phyloP scores from a whole-genome alignment of 2,797 vertebrate species.

The Malacoraja senta region DNA sequence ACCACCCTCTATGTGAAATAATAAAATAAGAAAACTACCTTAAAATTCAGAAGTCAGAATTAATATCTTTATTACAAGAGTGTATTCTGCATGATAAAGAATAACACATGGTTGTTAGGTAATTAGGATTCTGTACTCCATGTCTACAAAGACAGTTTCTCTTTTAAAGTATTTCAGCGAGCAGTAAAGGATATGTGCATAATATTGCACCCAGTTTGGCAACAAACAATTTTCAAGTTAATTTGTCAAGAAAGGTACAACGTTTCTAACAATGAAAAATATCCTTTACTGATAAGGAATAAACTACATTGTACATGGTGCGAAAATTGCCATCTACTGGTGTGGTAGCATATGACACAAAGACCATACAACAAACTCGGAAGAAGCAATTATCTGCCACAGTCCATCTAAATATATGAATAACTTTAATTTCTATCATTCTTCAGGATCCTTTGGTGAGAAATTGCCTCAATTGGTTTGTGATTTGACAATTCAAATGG shows the following conservation, averaged over 20 bases:
- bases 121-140: background rate
- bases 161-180: background rate
- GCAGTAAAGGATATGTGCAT: background rate
- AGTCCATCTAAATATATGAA: background rate
- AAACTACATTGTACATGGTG: background rate
- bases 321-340: background rate
- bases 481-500: background rate
- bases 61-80: background rate
- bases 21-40: background rate
- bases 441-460: background rate
- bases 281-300: background rate
- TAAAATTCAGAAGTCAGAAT: background rate
- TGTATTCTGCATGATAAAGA: background rate
- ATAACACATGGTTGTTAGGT: background rate
- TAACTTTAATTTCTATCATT: background rate
- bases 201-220: background rate
- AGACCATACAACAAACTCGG: background rate
- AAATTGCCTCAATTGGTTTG: background rate
- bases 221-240: background rate
- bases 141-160: background rate
- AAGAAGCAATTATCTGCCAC: background rate
- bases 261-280: background rate
- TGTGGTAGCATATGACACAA: conserved; percentile 8
- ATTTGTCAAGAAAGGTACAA: background rate
- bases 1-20: background rate